A percentile compares a stretch with the other conserved stretches of the same genome.
Evolutionary conservation across 2,113 vertebrate genomes (phyloP).

Genomic region (Tursiops truncatus): DNA sequence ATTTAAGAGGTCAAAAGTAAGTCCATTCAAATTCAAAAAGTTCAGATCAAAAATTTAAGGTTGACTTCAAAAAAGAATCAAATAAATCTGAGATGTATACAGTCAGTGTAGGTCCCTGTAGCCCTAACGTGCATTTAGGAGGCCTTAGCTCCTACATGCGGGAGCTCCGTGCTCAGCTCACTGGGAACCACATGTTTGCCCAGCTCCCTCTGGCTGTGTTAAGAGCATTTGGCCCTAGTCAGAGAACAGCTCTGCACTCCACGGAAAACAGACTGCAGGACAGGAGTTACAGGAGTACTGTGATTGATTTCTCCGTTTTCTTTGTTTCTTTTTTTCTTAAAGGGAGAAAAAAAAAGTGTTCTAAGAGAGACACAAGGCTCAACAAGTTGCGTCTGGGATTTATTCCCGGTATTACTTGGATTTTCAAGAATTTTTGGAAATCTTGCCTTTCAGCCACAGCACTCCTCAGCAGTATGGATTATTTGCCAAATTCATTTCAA

Average conservation of each 20-base stretch:
- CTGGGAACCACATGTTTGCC: background rate
- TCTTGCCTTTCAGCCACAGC: conserved; percentile 11
- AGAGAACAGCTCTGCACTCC: background rate
- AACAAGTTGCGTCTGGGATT: conserved; percentile 58
- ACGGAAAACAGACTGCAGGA: background rate
- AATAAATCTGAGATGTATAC: background rate
- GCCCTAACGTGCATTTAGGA: background rate
- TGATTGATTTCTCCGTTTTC: background rate
- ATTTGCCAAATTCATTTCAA: conserved; percentile 67
- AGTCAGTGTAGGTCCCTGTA: background rate
- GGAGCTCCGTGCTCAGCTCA: background rate
- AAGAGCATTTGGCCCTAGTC: background rate
- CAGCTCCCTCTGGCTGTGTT: background rate
- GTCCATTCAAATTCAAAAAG: background rate
- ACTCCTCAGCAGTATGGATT: background rate
- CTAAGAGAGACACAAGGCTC: conserved; percentile 21
- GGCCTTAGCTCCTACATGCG: rapidly evolving
- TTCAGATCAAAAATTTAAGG: background rate
- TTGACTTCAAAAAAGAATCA: background rate
- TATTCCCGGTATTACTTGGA: conserved; percentile 68
- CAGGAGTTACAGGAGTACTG: background rate
- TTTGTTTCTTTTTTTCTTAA: background rate
- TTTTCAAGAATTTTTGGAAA: conserved; percentile 72
- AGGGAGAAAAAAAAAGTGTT: background rate
- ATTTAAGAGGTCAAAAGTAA: background rate